Conservation (phyloP, 2,888 invertebrate species). For the Stenchaetothrips biformis region DNA sequence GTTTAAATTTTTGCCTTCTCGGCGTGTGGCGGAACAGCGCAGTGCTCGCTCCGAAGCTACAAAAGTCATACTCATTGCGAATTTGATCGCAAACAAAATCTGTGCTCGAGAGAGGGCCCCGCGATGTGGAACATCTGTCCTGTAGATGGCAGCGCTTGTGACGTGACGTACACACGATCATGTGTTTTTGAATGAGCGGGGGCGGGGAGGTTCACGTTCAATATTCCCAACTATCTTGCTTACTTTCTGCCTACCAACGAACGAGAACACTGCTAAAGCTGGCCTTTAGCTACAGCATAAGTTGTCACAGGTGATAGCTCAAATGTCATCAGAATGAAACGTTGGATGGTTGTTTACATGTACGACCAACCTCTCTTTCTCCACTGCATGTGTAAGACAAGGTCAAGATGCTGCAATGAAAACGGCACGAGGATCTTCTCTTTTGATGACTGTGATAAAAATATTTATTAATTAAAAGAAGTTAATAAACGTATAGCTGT, state of each 20-base stretch:
- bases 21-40: no score
- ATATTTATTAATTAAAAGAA: no score
- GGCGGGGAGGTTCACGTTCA: neutral
- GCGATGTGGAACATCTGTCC: constrained; percentile 1
- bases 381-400: no score
- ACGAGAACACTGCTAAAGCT: no score
- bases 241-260: no score
- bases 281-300: no score
- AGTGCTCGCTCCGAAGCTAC: no score
- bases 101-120: neutral
- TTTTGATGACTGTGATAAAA: no score
- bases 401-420: neutral
- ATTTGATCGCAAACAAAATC: neutral
- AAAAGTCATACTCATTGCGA: no score
- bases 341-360: neutral
- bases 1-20: neutral
- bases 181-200: neutral
- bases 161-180: neutral
- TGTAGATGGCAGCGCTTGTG: constrained; percentile 20
- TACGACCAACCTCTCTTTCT: constrained; percentile 1
- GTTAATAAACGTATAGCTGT: no score
- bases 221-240: neutral
- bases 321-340: no score
- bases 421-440: neutral
- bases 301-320: no score